Conservation (phyloP, 2,888 invertebrate genomes). For the Acanthosepion lycidas region DNA sequence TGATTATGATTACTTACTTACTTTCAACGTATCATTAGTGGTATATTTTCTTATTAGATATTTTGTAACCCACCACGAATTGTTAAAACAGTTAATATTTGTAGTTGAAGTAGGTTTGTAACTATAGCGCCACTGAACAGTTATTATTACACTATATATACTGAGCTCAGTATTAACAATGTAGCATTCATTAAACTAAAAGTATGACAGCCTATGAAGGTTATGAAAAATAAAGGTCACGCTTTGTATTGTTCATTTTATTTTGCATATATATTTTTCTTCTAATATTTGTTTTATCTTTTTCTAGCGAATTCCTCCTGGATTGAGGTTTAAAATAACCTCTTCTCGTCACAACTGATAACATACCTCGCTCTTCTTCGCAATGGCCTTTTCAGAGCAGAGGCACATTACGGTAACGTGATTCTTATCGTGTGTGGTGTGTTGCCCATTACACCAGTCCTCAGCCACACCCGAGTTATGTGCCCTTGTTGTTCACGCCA, state of each 20-base stretch:
- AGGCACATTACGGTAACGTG: slow-evolving; percentile 1
- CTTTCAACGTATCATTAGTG: too few relatives aligned
- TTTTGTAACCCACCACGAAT: too few relatives aligned
- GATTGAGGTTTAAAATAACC: neutral
- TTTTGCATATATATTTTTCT: neutral
- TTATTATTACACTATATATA: too few relatives aligned
- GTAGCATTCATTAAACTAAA: neutral
- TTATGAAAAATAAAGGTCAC: neutral
- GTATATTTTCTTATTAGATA: too few relatives aligned
- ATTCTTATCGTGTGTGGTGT: neutral
- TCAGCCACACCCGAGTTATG: neutral
- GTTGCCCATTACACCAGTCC: neutral
- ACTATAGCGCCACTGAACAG: too few relatives aligned
- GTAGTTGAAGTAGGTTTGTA: too few relatives aligned
- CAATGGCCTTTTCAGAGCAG: slow-evolving; percentile 33
- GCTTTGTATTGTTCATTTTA: neutral
- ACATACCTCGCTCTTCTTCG: neutral
- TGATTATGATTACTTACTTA: too few relatives aligned
- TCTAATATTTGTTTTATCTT: neutral
- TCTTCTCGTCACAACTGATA: slow-evolving; percentile 15
- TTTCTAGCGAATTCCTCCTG: slow-evolving; percentile 12
- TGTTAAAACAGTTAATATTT: too few relatives aligned
- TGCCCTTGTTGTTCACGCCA: too few relatives aligned
- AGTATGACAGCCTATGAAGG: neutral
- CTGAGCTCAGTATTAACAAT: too few relatives aligned